Evolutionary conservation across 2,113 vertebrate genomes (phyloP), one percentile per base, ranked within the genome.

Genomic region (Apistogramma diplotaenia): DNA sequence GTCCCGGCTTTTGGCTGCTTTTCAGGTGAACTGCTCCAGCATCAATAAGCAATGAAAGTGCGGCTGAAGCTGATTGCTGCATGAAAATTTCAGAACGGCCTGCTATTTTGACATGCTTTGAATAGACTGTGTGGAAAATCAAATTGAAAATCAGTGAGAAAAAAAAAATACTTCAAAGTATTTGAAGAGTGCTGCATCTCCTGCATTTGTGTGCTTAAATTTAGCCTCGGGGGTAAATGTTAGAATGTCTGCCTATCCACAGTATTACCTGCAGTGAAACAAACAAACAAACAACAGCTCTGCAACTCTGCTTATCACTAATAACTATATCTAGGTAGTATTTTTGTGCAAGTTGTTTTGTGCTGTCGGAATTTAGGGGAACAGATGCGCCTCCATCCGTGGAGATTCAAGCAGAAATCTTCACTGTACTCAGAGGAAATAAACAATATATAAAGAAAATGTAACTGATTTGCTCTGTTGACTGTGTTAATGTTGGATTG

Each of bases 1-100:
- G 67, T 79, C 70, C 75, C 13, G 2, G 60, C 56, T 85, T 78
- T 89, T 91, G 91, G 90, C 83, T 84, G 85, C 83, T 88, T 86
- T 84, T 85, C 85, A 91, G 76, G 33, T 72, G 8, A 71, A 58
- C 55, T 6, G 18, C 65, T 82, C 79, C 85, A 74, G 70, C 58
- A 78, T 87, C 56, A 53, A 89, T 79, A 79, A 61, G 65, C 62
- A 67, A 43, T 58, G 56, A 82, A 83, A 79, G 70, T 7, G 12
- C 60, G 16, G 57, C 43, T 46, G 58, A 75, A n/a, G 77, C 61
- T 60, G 72, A 83, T 71, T 78, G 76, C 27, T 4, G 33, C 73
- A 65, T 61, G 49, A 74, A 70, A 56, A 27, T 76, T 58, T 60
- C 3, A 77, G 18, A 61, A 29, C 4, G 5, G 23, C 23, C 46